Evolutionary conservation across 2,797 vertebrate species (phyloP).

Genomic region (Miichthys miiuy): DNA sequence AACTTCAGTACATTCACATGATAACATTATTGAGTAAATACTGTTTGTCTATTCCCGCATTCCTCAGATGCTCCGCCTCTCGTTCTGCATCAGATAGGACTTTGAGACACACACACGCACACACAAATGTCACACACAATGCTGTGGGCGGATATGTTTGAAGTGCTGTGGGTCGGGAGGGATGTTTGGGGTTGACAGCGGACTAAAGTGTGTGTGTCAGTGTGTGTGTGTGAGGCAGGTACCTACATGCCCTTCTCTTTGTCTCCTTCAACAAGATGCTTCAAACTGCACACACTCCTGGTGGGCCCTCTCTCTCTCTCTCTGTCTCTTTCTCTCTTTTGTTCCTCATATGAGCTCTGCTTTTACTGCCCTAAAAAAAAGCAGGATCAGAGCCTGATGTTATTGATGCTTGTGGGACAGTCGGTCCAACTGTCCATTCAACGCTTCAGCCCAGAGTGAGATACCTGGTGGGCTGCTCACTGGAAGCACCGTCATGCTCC

Average conservation of each 20-base stretch:
- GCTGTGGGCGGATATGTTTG: conserved; percentile 56
- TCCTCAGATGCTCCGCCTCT: conserved; percentile 39
- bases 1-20: conserved; percentile 23
- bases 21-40: conserved; percentile 58
- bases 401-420: neutral
- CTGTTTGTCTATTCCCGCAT: conserved; percentile 43
- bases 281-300: conserved; percentile 51
- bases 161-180: conserved; percentile 51
- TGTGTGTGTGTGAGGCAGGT: conserved; percentile 68
- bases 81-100: conserved; percentile 43
- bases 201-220: conserved; percentile 35
- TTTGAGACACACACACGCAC: conserved; percentile 5
- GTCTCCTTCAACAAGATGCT: conserved; percentile 47
- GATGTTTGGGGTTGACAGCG: conserved; percentile 63
- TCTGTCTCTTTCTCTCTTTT: conserved; percentile 7
- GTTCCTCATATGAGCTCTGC: neutral
- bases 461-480: neutral
- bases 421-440: neutral
- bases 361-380: neutral
- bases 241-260: conserved; percentile 62
- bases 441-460: neutral
- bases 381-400: conserved; percentile 4
- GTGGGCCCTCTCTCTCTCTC: conserved; percentile 22
- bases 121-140: conserved; percentile 17
- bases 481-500: neutral